Evolutionary conservation across 2,797 vertebrate genomes (phyloP), one percentile per base, ranked within the genome.

Genomic region (Sebastes hopkinsi): DNA sequence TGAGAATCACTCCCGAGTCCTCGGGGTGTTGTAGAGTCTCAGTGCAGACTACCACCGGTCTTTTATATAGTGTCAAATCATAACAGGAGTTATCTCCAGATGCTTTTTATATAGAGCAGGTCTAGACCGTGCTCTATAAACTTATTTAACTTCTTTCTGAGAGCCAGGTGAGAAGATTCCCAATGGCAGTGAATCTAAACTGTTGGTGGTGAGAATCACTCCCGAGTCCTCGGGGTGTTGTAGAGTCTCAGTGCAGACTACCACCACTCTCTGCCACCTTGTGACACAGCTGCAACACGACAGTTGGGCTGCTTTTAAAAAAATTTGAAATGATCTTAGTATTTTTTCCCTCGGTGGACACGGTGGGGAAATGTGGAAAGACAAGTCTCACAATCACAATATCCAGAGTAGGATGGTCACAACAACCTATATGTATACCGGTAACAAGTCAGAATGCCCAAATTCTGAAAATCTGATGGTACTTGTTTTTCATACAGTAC

Each of bases 271-370:
- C 72, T 75, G 83, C 87, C 75, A 8, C 79, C 79, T 74, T 23
- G 22, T 82, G 87, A 86, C 87, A 80, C 81, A 79, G 81, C 70
- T n/a, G 14, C 72, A 69, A 82, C 87, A 89, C 77, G 2, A 38
- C 59, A 25, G 79, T 52, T 65, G 79, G 14, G 74, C 76, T 88
- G 84, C 59, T 42, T 42, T 42, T 14, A 38, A 38, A 38, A 38
- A 38, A 38, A 2, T 38, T 36, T 14, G 2, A 42, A 42, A 42
- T 42, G 38, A 42, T 42, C 38, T 42, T 42, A 42, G 13, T 42
- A 42, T 42, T 42, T 42, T 14, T 42, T 14, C 38, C 20, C 46
- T 2, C 1, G 18, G 46, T 52, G 8, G 8, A 52, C 46, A 52
- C 18, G 42, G 16, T 46, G 42, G 16, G 42, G 6, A 46, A 46